Evolutionary conservation across 1,140 invertebrate genomes (phyloP), one percentile per base, ranked within the genome.

Genomic region (Brachystomella parvula): DNA sequence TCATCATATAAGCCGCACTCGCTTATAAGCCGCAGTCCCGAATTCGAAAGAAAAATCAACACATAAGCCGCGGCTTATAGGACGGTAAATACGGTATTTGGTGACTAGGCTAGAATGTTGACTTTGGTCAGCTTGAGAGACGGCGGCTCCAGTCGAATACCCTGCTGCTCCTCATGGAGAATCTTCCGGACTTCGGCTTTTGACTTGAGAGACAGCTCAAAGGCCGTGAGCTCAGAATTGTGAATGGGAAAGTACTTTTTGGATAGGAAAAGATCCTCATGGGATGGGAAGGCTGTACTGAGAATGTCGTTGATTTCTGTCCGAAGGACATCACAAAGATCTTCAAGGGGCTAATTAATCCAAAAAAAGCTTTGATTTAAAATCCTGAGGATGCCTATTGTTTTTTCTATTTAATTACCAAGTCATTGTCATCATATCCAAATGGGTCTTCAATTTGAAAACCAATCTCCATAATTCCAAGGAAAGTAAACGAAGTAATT

Each of bases 401-500:
- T n/a, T n/a, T 17, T 62, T 15, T 60, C 39, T 9, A 24, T 6
- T 12, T 15, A 21, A 19, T 60, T 47, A 62, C 60, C 35, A 67
- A 57, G 29, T 67, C 65, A 58, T 67, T 67, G 15, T 49, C 65
- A 62, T 62, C 65, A 21, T 62, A 62, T 24, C 65, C 65, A 44
- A 67, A 67, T 2, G 65, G 65, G 29, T 67, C 60, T 62, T 67
- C 65, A 44, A 67, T 67, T 63, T 67, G 58, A 19, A 17, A 67
- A 1, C 60, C 59, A 35, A 62, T 67, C 3, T 59, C 59, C 31
- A 69, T 28, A 58, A 69, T 65, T 39, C 67, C 63, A 21, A 66
- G 15, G 17, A 65, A 35, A 2, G 63, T 31, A 31, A 69, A 69
- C 3, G 65, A 29, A 26, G 57, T 49, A 21, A 70, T 2, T 2